Conservation (phyloP, 2,113 vertebrate genomes). For the Eidolon helvum region DNA sequence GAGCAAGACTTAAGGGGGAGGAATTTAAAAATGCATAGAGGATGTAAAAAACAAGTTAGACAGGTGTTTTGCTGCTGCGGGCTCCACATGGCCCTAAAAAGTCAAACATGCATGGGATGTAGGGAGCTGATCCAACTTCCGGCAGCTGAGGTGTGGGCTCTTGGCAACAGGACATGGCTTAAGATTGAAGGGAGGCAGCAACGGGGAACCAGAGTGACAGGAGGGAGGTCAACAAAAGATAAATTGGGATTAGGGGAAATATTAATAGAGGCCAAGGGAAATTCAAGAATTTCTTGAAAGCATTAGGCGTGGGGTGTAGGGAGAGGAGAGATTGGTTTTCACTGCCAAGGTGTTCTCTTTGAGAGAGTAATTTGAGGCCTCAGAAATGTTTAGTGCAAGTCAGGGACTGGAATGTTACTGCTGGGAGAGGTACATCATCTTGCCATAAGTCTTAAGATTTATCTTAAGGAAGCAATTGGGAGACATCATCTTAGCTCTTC, state of each 20-base stretch:
- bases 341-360: rapidly evolving
- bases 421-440: background rate
- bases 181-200: background rate
- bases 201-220: background rate
- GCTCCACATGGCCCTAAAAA: background rate
- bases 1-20: background rate
- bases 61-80: background rate
- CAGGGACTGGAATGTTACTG: background rate
- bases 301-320: background rate
- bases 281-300: background rate
- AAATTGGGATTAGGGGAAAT: too few species aligned
- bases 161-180: background rate
- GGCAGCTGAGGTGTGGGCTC: background rate
- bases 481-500: background rate
- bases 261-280: background rate
- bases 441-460: background rate
- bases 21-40: background rate
- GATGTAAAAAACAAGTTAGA: background rate
- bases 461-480: background rate
- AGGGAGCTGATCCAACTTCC: background rate
- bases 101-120: background rate
- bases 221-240: background rate
- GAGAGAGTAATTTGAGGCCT: background rate
- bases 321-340: background rate
- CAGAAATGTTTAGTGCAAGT: background rate